Evolutionary conservation across 2,113 vertebrate species (phyloP).

Genomic region (Strix uralensis): DNA sequence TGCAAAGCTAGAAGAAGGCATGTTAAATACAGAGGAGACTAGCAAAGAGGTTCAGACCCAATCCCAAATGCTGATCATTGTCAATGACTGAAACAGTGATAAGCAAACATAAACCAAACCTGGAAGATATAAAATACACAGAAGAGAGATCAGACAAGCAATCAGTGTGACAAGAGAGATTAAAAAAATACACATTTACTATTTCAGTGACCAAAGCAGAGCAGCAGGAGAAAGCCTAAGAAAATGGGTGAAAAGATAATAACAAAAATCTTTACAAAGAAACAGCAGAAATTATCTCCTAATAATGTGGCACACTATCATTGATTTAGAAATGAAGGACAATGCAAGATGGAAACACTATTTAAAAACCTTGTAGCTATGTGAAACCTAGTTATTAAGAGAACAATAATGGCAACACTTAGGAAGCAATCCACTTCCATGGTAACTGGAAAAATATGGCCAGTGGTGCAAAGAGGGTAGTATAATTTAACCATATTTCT

Average conservation of each 20-base stretch:
- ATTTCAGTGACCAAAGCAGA: not conserved
- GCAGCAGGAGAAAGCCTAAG: not conserved
- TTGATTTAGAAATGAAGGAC: not conserved
- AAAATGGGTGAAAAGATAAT: not conserved
- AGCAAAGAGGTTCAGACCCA: not conserved
- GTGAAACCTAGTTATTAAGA: slow-evolving; percentile 28
- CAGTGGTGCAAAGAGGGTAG: not conserved
- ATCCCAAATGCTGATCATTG: not conserved
- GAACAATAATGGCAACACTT: not conserved
- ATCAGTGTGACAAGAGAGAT: not conserved
- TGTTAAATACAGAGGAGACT: not conserved
- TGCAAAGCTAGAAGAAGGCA: not conserved
- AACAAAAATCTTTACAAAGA: not conserved
- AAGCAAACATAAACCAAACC: not conserved
- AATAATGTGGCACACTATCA: not conserved
- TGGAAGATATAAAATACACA: not conserved
- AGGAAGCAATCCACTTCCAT: slow-evolving; percentile 11
- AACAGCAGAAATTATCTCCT: not conserved
- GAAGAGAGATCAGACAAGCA: not conserved
- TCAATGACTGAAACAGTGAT: not conserved
- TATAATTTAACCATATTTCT: not conserved
- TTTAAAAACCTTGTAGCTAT: slow-evolving; percentile 12
- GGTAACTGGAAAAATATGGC: slow-evolving; percentile 6
- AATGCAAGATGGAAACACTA: not conserved
- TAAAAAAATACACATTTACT: not conserved